Evolutionary conservation across 2,113 vertebrate species (phyloP).

Genomic region (Alosa alosa): DNA sequence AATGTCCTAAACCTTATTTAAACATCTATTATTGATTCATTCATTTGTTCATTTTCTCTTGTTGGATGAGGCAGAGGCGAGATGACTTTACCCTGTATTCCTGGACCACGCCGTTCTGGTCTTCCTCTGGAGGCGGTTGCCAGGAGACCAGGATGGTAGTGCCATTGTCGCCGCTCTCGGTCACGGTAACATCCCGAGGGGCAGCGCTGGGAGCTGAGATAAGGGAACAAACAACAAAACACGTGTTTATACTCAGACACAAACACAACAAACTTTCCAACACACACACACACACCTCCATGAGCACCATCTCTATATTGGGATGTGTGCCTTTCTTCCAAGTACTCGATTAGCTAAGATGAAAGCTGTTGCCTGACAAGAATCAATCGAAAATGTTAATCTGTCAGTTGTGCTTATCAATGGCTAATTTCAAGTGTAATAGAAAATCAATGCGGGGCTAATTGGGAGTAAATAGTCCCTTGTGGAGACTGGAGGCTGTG

Average conservation of each 20-base stretch:
- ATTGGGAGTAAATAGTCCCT: slow-evolving; percentile 10
- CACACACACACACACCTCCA: slow-evolving; percentile 17
- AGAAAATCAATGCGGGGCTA: slow-evolving; percentile 8
- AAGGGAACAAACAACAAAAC: slow-evolving; percentile 50
- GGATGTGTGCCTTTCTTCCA: neutral
- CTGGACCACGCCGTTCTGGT: slow-evolving; percentile 91
- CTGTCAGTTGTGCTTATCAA: neutral
- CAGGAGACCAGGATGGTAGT: slow-evolving; percentile 91
- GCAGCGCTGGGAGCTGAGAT: slow-evolving; percentile 89
- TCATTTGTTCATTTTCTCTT: slow-evolving; percentile 20
- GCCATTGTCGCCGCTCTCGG: slow-evolving; percentile 89
- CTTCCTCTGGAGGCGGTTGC: slow-evolving; percentile 93
- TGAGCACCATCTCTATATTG: neutral
- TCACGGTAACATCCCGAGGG: slow-evolving; percentile 87
- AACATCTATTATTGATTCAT: neutral
- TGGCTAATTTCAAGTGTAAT: slow-evolving; percentile 11
- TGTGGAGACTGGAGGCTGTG: neutral
- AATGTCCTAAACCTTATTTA: neutral
- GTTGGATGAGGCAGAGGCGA: neutral
- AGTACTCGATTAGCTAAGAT: neutral
- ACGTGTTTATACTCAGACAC: slow-evolving; percentile 44
- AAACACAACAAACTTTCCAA: slow-evolving; percentile 22
- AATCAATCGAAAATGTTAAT: slow-evolving; percentile 3
- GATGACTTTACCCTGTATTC: slow-evolving; percentile 90
- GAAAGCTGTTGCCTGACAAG: neutral